These are phyloP conservation scores for Stomatorhinus ivindoensis DNA, from an alignment of 2,113 vertebrate genomes.

Conservation along the genomic window DNA sequence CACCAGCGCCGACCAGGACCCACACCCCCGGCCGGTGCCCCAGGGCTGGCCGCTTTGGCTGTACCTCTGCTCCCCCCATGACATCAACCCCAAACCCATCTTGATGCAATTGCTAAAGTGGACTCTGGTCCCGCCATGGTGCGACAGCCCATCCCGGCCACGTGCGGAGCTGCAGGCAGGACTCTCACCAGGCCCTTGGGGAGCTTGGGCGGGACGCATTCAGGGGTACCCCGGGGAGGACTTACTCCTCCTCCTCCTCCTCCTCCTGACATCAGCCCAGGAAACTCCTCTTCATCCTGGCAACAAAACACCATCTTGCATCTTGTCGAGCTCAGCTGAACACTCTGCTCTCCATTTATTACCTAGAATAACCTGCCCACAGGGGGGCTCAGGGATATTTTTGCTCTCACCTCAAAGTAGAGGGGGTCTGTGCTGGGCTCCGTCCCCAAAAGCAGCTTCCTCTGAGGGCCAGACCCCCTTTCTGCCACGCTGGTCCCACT, in stretches of 20 bases:
- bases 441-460: conserved; percentile 48
- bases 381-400: not conserved
- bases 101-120: not conserved
- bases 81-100: not conserved
- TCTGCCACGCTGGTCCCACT: conserved; percentile 61
- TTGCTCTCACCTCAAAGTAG: conserved; percentile 77
- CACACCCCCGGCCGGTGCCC: not conserved
- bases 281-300: conserved; percentile 89
- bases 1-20: not conserved
- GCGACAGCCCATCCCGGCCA: not conserved
- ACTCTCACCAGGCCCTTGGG: conserved; percentile 73
- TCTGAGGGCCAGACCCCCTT: conserved; percentile 63
- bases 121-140: not conserved
- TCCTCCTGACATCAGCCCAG: conserved; percentile 66
- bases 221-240: conserved; percentile 63
- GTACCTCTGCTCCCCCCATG: not conserved
- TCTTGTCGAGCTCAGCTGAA: not conserved
- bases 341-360: too few species aligned
- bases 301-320: not conserved
- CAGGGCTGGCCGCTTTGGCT: not conserved
- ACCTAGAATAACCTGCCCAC: not conserved
- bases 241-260: conserved; percentile 33
- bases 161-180: not conserved
- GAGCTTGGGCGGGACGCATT: conserved; percentile 74
- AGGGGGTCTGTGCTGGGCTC: conserved; percentile 73